phyloP scores from a whole-genome alignment of 2,113 vertebrate genomes.

The Alosa alosa region DNA sequence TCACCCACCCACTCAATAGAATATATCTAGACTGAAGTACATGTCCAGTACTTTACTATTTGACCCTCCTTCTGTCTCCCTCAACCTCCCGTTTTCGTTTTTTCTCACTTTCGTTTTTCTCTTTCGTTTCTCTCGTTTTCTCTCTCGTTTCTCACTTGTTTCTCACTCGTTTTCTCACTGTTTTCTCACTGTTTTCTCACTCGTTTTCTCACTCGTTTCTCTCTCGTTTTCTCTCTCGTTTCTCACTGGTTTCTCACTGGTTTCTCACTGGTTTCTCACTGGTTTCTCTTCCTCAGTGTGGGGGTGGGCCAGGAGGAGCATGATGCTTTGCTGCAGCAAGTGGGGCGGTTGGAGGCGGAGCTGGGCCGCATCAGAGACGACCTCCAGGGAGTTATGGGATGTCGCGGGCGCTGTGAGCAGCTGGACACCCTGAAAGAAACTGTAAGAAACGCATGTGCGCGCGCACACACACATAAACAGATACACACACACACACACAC shows the following conservation, averaged over 20 bases:
- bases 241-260: neutral
- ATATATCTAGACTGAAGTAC: neutral
- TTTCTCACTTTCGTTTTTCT: neutral
- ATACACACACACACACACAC: neutral
- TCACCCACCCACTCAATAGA: neutral
- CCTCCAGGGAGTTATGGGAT: conserved; percentile 63
- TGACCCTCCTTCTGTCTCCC: neutral
- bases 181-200: neutral
- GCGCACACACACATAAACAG: neutral
- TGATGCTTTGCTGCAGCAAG: conserved; percentile 67
- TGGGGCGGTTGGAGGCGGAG: conserved; percentile 78
- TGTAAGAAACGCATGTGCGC: conserved; percentile 41
- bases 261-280: neutral
- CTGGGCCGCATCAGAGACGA: conserved; percentile 73
- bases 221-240: neutral
- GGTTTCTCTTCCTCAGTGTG: conserved; percentile 48
- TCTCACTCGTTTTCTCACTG: neutral
- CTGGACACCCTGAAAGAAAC: conserved; percentile 67
- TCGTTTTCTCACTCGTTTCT: no score
- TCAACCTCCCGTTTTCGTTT: neutral
- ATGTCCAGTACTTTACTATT: neutral
- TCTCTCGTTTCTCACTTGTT: neutral
- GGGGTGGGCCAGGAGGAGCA: conserved; percentile 68
- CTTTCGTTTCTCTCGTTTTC: neutral
- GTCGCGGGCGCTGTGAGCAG: conserved; percentile 72